Evolutionary conservation across 2,888 invertebrate species (phyloP), one percentile per base, ranked within the genome.

Genomic region (Drosophila subsilvestris): DNA sequence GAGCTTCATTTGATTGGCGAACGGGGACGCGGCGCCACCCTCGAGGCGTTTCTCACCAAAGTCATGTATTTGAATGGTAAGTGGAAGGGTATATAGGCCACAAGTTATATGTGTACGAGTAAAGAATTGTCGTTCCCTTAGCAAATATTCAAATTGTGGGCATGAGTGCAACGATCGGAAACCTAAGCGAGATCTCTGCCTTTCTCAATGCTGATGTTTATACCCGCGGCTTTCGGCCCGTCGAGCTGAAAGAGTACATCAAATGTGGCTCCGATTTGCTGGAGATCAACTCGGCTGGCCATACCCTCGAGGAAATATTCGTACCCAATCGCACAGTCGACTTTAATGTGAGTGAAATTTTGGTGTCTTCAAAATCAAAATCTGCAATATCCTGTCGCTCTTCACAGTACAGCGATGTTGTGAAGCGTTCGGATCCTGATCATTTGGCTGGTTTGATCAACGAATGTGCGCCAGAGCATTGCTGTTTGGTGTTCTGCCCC

Each of bases 121-220:
- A 1, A 27, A 27, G 27, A 27, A 9, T 9, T 27, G 2, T 27
- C 27, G 3, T 27, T 27, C 8, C 27, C 1, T 14, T 14, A 95
- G 95, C 93, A 48, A 92, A 93, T 62, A 95, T 97, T 68, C 98
- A 98, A 91, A 95, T 99, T 65, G 94, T 99, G 18, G 98, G 98
- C 22, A 99, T 99, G 98, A 98, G 98, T 92, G 99, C 99, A 0
- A 99, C 99, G 0, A 96, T 99, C 80, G 98, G 97, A 65, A 99
- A 99, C 92, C 93, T 98, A 59, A 91, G 94, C 0, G 97, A 98
- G 88, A 90, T 99, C 48, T 95, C 96, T 0, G 87, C 91, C 59
- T 99, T 98, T 92, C 93, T 99, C 2, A 93, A 95, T 59, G 96
- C 98, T 0, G 95, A 96, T 56, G 93, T 97, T 14, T 99, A 96